Evolutionary conservation across 2,888 invertebrate species (phyloP), one percentile per base, ranked within the genome.

Genomic region (Dromius quadrimaculatus): DNA sequence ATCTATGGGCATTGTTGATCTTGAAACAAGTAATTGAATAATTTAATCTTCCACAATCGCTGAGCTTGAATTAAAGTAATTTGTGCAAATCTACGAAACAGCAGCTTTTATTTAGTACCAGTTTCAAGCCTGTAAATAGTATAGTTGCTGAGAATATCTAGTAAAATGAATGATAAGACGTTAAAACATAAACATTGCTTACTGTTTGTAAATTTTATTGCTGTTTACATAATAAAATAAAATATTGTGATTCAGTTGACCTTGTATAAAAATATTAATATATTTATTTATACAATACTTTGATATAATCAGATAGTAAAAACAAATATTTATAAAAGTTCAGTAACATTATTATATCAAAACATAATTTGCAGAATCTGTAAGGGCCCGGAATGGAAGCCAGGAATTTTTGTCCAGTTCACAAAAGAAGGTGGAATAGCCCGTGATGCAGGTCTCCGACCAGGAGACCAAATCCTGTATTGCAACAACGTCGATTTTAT

Each of bases 391-490:
- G 90, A 91, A 74, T 92, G 92, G 89, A 91, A 91, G 78, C 93
- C 93, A 0, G 95, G 95, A 36, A 94, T 95, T 75, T 95, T 92
- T 81, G 90, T 95, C 38, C 93, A 97, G 84, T 94, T 94, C 76
- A 94, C 95, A 63, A 91, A 94, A 79, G 93, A 93, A 75, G 92
- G 92, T 20, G 94, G 96, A 45, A 90, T 96, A 70, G 96, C 96
- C 0, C 87, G 93, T 54, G 92, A 94, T 77, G 92, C 94, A 1
- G 96, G 96, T 0, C 84, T 97, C 11, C 87, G 93, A 76, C 93
- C 94, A 0, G 96, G 96, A 3, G 97, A 97, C 82, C 95, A 96
- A 83, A 93, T 97, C 74, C 82, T 96, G 64, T 91, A 91, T 76
- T 96, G 96, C 81, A 97, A 97, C 80, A 94, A 93, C 72, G 86